Percentiles rank a stretch among this genome's conserved stretches.
Evolutionary conservation across 2,113 vertebrate species (phyloP).

Genomic region (Steatornis caripensis): DNA sequence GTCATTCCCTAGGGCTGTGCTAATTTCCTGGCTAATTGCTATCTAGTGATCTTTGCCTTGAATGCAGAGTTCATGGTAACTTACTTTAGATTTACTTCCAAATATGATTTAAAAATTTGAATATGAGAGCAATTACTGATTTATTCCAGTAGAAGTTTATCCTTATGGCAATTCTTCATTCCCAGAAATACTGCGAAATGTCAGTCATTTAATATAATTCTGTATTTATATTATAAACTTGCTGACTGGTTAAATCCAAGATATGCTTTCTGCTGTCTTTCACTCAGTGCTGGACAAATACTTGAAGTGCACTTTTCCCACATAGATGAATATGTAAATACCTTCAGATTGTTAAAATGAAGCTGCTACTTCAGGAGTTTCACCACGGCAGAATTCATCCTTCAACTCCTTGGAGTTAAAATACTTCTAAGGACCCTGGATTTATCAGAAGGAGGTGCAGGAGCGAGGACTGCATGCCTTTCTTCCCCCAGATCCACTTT

Average conservation of each 20-base stretch:
- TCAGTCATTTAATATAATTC: not conserved
- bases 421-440: not conserved
- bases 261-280: not conserved
- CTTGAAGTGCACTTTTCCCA: not conserved
- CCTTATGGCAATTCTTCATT: not conserved
- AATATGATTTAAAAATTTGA: not conserved
- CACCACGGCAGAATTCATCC: not conserved
- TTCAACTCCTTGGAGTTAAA: not conserved
- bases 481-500: not conserved
- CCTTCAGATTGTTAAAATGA: conserved; percentile 1
- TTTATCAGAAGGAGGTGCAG: not conserved
- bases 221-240: not conserved
- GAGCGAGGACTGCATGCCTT: not conserved
- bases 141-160: not conserved
- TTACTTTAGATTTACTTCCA: not conserved
- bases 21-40: not conserved
- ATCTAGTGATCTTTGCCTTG: not conserved
- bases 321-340: not conserved
- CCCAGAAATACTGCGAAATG: not conserved
- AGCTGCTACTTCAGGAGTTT: not conserved
- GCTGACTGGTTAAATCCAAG: conserved; percentile 7
- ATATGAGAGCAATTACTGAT: not conserved
- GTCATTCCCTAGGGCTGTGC: rapidly evolving
- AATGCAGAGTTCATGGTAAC: not conserved
- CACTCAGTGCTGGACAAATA: not conserved